Evolutionary conservation across 2,113 vertebrate genomes (phyloP).

Genomic region (Calidris pygmaea): DNA sequence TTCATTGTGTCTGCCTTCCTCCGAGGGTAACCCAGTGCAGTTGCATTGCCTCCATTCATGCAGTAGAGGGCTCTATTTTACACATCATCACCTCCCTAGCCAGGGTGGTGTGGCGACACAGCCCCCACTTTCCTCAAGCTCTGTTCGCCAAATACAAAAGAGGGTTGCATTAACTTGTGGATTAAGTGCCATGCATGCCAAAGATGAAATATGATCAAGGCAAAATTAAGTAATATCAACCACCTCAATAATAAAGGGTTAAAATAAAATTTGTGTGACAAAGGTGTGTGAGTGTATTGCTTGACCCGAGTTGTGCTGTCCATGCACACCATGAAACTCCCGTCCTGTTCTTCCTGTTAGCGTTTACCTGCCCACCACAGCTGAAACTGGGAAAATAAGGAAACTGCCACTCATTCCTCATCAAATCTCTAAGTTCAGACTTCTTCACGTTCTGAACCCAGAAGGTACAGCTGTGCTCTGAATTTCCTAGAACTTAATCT

Average conservation of each 20-base stretch:
- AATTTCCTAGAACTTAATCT: conserved; percentile 1
- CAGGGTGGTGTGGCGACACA: not conserved
- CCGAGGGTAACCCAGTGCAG: not conserved
- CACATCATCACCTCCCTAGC: not conserved
- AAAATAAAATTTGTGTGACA: not conserved
- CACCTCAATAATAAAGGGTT: not conserved
- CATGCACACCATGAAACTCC: not conserved
- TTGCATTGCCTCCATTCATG: not conserved
- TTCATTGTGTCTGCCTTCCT: not conserved
- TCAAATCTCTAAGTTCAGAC: not conserved
- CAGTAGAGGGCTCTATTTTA: conserved; percentile 1
- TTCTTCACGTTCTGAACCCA: not conserved
- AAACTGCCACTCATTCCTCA: not conserved
- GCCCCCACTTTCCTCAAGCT: not conserved
- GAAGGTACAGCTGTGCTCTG: not conserved
- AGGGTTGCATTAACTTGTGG: not conserved
- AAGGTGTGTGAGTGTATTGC: not conserved
- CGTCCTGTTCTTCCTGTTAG: not conserved
- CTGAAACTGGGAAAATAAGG: not conserved
- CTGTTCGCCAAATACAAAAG: not conserved
- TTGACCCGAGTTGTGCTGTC: not conserved
- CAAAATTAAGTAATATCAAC: not conserved
- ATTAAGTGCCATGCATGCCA: not conserved
- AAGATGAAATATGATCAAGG: not conserved
- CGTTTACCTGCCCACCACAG: not conserved